phyloP scores from a whole-genome alignment of 2,113 vertebrate genomes.

The Neolamprologus sp. region DNA sequence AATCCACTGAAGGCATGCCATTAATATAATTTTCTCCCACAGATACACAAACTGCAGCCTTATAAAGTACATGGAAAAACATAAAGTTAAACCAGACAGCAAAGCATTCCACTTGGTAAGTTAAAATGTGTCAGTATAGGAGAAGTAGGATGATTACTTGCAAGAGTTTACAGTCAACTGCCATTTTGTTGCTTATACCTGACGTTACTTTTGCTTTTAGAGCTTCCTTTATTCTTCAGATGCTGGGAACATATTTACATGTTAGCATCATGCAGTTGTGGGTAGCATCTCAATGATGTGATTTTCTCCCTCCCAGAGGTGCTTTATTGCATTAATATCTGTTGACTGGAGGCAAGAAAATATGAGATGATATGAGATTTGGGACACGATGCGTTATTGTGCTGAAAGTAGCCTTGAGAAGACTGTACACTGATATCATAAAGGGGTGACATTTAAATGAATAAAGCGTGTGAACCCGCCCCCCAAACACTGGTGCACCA shows the following conservation, averaged over 20 bases:
- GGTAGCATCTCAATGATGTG: background rate
- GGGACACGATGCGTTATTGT: background rate
- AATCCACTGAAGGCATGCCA: background rate
- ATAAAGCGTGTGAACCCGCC: fast-evolving
- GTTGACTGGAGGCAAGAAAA: background rate
- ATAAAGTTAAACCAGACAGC: conserved; percentile 99
- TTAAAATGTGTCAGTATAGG: background rate
- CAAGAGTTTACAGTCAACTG: background rate
- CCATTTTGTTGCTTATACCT: background rate
- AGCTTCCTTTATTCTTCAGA: background rate
- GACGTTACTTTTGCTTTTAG: background rate
- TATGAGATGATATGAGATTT: background rate
- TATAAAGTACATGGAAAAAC: conserved; percentile 99
- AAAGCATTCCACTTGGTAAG: conserved; percentile 99
- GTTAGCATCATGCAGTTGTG: background rate
- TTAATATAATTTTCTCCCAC: background rate
- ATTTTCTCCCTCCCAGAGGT: background rate
- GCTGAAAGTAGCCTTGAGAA: background rate
- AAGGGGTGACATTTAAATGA: background rate
- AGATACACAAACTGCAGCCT: conserved; percentile 99
- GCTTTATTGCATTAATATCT: background rate
- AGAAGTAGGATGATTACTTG: background rate
- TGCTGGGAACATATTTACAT: background rate
- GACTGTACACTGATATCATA: background rate
- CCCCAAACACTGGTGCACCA: background rate